Evolutionary conservation across 30 jellyfish, hydroid and myxozoan genomes (phyloP).

Genomic region (Aurelia sp.): DNA sequence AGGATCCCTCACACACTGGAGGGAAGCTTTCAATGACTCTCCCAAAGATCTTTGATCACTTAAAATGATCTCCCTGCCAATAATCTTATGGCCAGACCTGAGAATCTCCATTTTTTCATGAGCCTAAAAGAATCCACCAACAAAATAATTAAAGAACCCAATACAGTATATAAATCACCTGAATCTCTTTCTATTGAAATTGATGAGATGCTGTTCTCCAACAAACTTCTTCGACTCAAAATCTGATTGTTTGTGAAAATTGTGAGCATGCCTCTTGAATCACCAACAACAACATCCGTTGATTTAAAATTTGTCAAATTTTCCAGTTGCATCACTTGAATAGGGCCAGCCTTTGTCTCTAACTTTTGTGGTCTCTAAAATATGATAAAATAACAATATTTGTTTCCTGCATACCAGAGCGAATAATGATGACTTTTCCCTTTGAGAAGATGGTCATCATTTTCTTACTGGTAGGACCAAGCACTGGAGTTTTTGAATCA

Average conservation of each 20-base stretch:
- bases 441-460: background rate
- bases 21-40: too few relatives aligned
- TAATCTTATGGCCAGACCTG: background rate
- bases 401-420: too few relatives aligned
- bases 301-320: conserved; percentile 82
- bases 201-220: conserved; percentile 65
- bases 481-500: too few relatives aligned
- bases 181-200: conserved; percentile 71
- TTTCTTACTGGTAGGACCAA: background rate
- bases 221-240: conserved; percentile 69
- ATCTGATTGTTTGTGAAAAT: conserved; percentile 87
- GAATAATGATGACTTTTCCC: background rate
- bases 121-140: background rate
- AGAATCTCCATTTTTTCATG: background rate
- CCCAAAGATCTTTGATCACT: too few relatives aligned
- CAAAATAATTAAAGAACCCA: background rate
- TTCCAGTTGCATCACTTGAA: conserved; percentile 65
- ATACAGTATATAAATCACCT: conserved; percentile 29
- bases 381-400: background rate
- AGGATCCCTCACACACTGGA: too few relatives aligned
- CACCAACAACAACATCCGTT: conserved; percentile 76
- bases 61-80: too few relatives aligned
- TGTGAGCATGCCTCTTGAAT: conserved; percentile 87
- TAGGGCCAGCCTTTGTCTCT: conserved; percentile 95
- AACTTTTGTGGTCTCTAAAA: conserved; percentile 31